These are phyloP conservation scores for Corythornis cristatus DNA, from an alignment of 2,113 vertebrate species.

Conservation along the genomic window DNA sequence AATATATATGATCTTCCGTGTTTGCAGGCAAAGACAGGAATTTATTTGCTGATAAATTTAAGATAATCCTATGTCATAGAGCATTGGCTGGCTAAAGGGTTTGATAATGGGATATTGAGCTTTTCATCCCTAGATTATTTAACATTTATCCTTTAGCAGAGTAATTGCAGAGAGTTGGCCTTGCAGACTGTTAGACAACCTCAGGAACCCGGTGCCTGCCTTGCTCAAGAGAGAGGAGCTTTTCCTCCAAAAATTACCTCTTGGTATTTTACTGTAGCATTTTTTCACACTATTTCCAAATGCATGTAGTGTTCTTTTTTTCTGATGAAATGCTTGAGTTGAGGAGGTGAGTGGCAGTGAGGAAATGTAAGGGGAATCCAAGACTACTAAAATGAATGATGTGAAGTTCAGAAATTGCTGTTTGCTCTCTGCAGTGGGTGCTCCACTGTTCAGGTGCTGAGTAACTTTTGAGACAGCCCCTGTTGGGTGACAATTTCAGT, in stretches of 20 bases:
- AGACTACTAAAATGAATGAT: background rate
- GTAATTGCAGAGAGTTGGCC: background rate
- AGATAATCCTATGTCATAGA: background rate
- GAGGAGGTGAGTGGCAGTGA: background rate
- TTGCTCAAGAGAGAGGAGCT: background rate
- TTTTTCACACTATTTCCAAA: background rate
- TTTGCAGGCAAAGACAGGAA: background rate
- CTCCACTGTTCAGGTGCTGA: background rate
- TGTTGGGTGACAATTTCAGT: background rate
- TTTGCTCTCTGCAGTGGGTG: background rate
- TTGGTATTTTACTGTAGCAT: background rate
- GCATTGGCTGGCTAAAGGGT: background rate
- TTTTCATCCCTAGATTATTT: background rate
- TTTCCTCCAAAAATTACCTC: background rate
- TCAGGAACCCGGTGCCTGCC: background rate
- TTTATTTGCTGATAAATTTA: constrained; percentile 3
- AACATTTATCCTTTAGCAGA: background rate
- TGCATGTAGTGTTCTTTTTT: background rate
- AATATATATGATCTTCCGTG: background rate
- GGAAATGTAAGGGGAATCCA: background rate
- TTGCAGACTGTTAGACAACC: background rate
- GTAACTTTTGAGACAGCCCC: background rate
- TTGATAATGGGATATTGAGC: background rate
- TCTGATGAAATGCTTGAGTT: background rate
- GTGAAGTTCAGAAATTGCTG: background rate